phyloP scores from a whole-genome alignment of 2,113 vertebrate genomes.

The Ptychochromis oligacanthus region DNA sequence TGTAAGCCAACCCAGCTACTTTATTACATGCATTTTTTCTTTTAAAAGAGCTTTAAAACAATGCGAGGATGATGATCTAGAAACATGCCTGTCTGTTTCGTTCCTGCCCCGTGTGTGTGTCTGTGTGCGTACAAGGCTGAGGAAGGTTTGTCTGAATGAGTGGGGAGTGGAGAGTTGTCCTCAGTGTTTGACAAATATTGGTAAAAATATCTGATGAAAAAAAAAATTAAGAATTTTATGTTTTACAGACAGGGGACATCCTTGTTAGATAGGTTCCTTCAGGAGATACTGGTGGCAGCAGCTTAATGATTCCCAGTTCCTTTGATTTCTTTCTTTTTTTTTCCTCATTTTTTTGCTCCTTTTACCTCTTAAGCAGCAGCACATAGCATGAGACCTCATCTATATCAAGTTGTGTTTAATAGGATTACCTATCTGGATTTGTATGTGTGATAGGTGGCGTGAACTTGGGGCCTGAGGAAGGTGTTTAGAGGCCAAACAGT shows the following conservation, averaged over 20 bases:
- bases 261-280: no score
- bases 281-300: no score
- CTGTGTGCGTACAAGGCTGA: neutral
- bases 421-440: constrained; percentile 45
- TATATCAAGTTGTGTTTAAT: constrained; percentile 34
- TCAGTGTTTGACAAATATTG: neutral
- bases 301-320: no score
- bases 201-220: no score
- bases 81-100: neutral
- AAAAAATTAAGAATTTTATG: no score
- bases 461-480: neutral
- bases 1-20: neutral
- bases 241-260: no score
- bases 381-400: constrained; percentile 19
- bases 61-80: neutral
- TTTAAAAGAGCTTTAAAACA: neutral
- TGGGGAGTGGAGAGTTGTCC: neutral
- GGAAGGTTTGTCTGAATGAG: neutral
- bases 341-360: neutral
- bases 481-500: neutral
- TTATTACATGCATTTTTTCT: neutral
- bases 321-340: neutral
- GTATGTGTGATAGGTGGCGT: neutral
- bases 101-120: neutral
- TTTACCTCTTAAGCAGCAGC: neutral